Base-by-base conservation (phyloP, 1,140 invertebrate species). In the Forficula auricularia region DNA sequence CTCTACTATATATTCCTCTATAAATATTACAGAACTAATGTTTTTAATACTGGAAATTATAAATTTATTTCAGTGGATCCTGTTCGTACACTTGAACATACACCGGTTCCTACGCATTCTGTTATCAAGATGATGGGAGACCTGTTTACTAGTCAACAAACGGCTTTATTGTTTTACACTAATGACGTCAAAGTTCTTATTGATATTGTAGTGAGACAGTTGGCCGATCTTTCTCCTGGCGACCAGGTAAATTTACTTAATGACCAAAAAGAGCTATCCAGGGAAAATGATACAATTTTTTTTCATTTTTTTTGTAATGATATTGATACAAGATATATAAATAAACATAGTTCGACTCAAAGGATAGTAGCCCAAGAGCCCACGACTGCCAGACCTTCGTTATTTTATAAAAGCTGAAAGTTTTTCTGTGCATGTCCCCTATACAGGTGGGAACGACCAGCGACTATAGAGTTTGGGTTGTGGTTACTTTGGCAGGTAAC, bases 141-240 rank as follows among this genome's bases (percentile, higher is more conserved):
- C 58, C 60, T 92, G 38, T 90, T 90, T 57, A 75, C 70, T 36
- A 72, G 71, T 38, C 65, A 73, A 40, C 64, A 71, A 32, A 88
- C 86, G 3, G 79, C 87, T 1, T 69, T 73, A 49, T 69, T 92
- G 27, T 86, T 92, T 57, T 95, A 94, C 57, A 89, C 86, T 0
- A 95, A 92, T 57, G 88, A 95, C 58, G 77, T 83, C 2, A 86
- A 84, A 63, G 88, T 94, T 30, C 67, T 92, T 19, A 79, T 94
- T 50, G 89, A 94, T 56, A 91, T 95, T 54, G 76, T 91, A 36
- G 74, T 90, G 15, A 65, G 87, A 19, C 82, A 90, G 57, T 65
- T 95, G 3, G 78, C 82, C 6, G 87, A 95, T 60, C 70, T 91
- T 44, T 77, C 82, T 36, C 74, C 85, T n/a, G 84, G 83, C 32